These are phyloP conservation scores for Pomacea canaliculata DNA, from an alignment of 2,888 invertebrate genomes.

Conservation along the genomic window DNA sequence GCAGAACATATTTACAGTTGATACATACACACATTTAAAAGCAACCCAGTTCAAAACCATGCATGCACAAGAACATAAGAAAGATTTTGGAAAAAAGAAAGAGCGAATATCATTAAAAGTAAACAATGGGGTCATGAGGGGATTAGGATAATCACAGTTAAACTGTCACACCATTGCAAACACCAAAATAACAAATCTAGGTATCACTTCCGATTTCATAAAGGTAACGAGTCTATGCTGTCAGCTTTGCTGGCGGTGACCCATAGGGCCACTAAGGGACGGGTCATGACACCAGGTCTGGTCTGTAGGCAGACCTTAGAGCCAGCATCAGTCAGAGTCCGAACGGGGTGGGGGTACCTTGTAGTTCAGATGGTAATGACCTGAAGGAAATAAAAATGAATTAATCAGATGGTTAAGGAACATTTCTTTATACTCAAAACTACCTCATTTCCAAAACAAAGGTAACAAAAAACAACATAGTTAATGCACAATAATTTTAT, in stretches of 20 bases:
- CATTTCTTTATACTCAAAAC: too few species aligned
- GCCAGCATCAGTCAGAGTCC: constrained; percentile 46
- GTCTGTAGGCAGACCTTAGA: background rate
- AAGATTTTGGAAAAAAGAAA: too few species aligned
- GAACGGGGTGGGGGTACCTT: constrained; percentile 39
- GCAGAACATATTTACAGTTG: too few species aligned
- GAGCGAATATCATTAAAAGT: too few species aligned
- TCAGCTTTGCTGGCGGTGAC: background rate
- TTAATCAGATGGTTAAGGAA: too few species aligned
- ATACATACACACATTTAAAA: too few species aligned
- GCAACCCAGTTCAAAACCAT: too few species aligned
- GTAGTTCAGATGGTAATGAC: constrained; percentile 45
- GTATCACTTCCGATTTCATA: background rate
- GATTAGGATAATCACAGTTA: background rate
- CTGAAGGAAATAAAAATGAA: constrained; percentile 38
- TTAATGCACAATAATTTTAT: too few species aligned
- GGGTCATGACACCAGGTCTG: background rate
- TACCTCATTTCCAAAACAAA: too few species aligned
- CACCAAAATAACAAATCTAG: background rate
- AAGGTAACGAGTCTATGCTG: background rate
- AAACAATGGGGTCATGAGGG: too few species aligned
- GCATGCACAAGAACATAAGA: too few species aligned
- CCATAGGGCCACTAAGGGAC: background rate
- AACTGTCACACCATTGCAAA: constrained; percentile 5
- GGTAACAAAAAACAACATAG: too few species aligned